Evolutionary conservation across 2,797 vertebrate species (phyloP), one percentile per base, ranked within the genome.

Genomic region (Microcaecilia unicolor): DNA sequence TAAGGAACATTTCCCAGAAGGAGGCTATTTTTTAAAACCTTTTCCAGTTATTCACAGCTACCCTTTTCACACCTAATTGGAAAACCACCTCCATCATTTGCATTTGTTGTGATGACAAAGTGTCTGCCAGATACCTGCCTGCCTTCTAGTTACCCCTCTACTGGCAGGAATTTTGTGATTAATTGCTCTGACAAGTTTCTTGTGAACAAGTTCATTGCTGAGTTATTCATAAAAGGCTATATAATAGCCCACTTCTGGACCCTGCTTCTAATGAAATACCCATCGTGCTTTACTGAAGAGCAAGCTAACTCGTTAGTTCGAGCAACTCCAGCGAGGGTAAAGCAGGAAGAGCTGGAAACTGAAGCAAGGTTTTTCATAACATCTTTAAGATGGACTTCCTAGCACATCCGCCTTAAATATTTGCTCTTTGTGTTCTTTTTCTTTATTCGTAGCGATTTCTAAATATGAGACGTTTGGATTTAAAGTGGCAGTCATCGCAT

Each of bases 401-500:
- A 12, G 13, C 16, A 18, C 2, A 4, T 43, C 18, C 39, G 31
- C 19, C 27, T 12, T 22, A 20, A 24, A 49, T 56, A 29, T 1
- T n/a, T n/a, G 22, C 10, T 16, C 15, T n/a, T 3, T 53, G 3
- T 31, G n/a, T 44, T 57, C 34, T 66, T 9, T 72, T 32, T 61
- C n/a, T 66, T n/a, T 46, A 31, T 59, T 31, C 46, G 10, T 68
- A 96, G 93, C 84, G 3, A 5, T 89, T 34, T 62, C 81, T 1
- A 64, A 55, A 11, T 80, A 63, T 0, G 89, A 87, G 57, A 82
- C 84, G 41, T 77, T 84, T 5, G 91, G 92, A 48, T 94, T 94
- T 69, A 88, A 70, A 26, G 81, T 96, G 15, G 93, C 93, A 0
- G 76, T 98, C 48, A 65, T 93, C 13, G 62, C 85, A 8, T 96